phyloP scores from a whole-genome alignment of 1,140 invertebrate species.

The Zelostemma sp. region DNA sequence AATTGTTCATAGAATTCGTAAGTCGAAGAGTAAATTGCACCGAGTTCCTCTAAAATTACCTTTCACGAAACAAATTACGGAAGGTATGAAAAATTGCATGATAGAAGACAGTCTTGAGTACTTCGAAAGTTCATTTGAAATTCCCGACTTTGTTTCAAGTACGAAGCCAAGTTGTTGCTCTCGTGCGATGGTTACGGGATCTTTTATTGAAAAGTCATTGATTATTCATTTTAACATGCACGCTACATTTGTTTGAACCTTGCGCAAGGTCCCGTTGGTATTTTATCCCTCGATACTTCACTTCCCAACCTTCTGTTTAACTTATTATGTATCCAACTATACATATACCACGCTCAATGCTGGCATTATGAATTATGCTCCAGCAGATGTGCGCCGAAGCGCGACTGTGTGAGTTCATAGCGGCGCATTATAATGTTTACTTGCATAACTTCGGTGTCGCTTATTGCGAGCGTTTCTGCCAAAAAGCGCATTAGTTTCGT shows the following conservation, averaged over 20 bases:
- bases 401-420: slow-evolving; percentile 14
- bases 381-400: slow-evolving; percentile 9
- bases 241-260: slow-evolving; percentile 5
- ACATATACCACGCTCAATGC: not conserved
- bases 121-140: too few relatives aligned
- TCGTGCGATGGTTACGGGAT: slow-evolving; percentile 10
- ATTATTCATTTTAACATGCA: slow-evolving; percentile 23
- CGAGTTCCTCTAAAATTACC: too few relatives aligned
- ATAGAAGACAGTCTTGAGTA: too few relatives aligned
- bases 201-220: slow-evolving; percentile 15
- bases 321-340: not conserved
- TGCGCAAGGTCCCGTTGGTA: not conserved
- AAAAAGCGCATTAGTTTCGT: slow-evolving; percentile 16
- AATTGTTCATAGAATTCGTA: too few relatives aligned
- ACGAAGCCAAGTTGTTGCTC: slow-evolving; percentile 3
- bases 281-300: not conserved
- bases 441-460: slow-evolving; percentile 21
- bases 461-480: slow-evolving; percentile 8
- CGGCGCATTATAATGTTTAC: slow-evolving; percentile 20
- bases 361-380: slow-evolving; percentile 16
- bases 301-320: not conserved
- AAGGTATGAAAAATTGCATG: too few relatives aligned
- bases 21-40: too few relatives aligned
- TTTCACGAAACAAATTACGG: too few relatives aligned
- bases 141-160: slow-evolving; percentile 12